Evolutionary conservation across 2,888 invertebrate genomes (phyloP), one percentile per base, ranked within the genome.

Genomic region (Parnassius smintheus): DNA sequence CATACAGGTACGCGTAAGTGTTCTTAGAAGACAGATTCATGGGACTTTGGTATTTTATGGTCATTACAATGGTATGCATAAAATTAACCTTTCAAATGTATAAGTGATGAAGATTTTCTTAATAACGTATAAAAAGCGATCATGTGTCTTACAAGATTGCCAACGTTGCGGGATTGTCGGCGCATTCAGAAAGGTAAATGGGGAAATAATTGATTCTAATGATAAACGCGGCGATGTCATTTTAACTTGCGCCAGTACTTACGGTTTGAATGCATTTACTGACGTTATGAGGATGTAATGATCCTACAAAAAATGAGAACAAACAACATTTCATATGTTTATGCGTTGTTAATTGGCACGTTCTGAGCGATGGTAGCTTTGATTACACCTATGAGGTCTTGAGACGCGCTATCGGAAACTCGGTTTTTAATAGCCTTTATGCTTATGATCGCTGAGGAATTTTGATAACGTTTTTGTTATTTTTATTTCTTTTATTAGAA

Each of bases 191-290:
- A 70, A 69, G 66, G 74, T 76, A 78, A 78, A 78, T 78, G 75
- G 73, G 71, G 68, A 79, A 79, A 80, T 87, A 87, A 87, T 87
- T 86, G 86, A 82, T 86, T 84, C 78, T 82, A 83, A 83, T 84
- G 83, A 84, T 79, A 76, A 82, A 77, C 74, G 66, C 76, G 76
- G 72, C 78, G 76, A 79, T 79, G 81, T 82, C 80, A 80, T 85
- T 82, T 85, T 72, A 81, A 78, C 76, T 74, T 75, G 77, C 81
- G 78, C 73, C 72, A 72, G 71, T 70, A 70, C 71, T 63, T 70
- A 70, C 71, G 64, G 60, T 65, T 66, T 56, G 52, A 63, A 68
- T 76, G 77, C 74, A 76, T 76, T 76, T 76, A 76, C 77, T 76
- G 73, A 77, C 77, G 78, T 46, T 71, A 82, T 76, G 77, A 66